Evolutionary conservation across 2,797 vertebrate genomes (phyloP), one percentile per base, ranked within the genome.

Genomic region (Psittacula derbiana): DNA sequence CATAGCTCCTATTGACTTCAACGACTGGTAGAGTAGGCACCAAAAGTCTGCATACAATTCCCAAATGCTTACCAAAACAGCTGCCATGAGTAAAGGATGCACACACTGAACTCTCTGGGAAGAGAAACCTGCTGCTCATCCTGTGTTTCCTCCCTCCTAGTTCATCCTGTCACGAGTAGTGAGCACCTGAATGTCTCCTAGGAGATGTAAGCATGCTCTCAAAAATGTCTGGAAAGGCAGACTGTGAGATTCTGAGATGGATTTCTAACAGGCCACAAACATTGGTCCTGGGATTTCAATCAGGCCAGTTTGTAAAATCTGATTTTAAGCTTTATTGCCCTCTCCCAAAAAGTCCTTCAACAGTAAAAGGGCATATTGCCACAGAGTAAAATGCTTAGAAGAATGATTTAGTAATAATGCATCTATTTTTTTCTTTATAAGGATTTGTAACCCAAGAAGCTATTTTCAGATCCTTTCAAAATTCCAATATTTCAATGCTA

Each of bases 401-500:
- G 33, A 88, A 46, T 38, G 33, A 90, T 69, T 90, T 84, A 57
- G 78, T 90, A 88, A 82, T 52, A 94, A 83, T 25, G 3, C 17
- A 44, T 71, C 9, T 40, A 7, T 41, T 55, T 38, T 75, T 47
- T 53, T 46, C 14, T 72, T 55, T 25, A 44, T 60, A 72, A 66
- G 49, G 44, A 49, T 72, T 70, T 87, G 65, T 47, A 93, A 65
- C 53, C 23, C 64, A 79, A 62, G 25, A 81, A 30, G 12, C 36
- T 25, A 80, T 80, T 92, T 90, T 88, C 82, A 80, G 40, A 75
- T 62, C 18, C 31, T 38, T 80, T 80, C 66, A 58, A 93, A 96
- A 93, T 86, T 81, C 58, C 49, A 66, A 19, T 81, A 36, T 90
- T 95, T 92, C 79, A 75, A 19, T 23, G 4, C 2, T 80, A 93